Conservation (phyloP, 2,888 invertebrate genomes). For the Zeuzera pyrina region DNA sequence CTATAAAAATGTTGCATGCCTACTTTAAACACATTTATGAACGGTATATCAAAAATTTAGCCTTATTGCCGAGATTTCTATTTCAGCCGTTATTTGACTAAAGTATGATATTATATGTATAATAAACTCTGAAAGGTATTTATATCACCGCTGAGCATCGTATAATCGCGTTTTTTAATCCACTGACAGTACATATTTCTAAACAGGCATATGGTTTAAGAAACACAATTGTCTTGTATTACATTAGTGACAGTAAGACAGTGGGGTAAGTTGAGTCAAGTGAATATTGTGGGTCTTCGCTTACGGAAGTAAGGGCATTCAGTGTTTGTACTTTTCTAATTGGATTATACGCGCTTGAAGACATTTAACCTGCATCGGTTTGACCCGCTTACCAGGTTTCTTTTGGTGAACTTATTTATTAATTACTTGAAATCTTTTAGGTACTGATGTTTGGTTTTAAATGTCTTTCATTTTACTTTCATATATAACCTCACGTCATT, state of each 20-base stretch:
- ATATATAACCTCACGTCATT: too few relatives aligned
- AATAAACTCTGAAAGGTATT: too few relatives aligned
- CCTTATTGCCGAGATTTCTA: too few relatives aligned
- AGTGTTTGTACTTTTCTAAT: conserved; percentile 69
- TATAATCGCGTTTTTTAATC: too few relatives aligned
- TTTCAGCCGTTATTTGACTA: too few relatives aligned
- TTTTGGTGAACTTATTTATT: conserved; percentile 40
- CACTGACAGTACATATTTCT: too few relatives aligned
- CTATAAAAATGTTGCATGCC: too few relatives aligned
- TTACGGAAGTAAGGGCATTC: conserved; percentile 61
- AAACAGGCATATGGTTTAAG: too few relatives aligned
- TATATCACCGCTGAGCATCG: too few relatives aligned
- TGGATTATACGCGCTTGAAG: conserved; percentile 49
- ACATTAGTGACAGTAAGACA: conserved; percentile 63
- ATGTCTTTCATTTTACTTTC: background rate
- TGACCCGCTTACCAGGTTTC: conserved; percentile 68
- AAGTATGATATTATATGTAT: too few relatives aligned
- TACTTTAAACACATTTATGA: too few relatives aligned
- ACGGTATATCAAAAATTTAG: too few relatives aligned
- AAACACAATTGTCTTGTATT: conserved; percentile 21
- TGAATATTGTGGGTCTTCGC: conserved; percentile 62
- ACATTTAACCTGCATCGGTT: conserved; percentile 59
- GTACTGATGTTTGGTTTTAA: conserved; percentile 15
- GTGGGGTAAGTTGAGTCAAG: conserved; percentile 53
- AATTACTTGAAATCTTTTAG: conserved; percentile 34